Evolutionary conservation across 2,113 vertebrate genomes (phyloP), one percentile per base, ranked within the genome.

Genomic region (Sprattus sprattus): DNA sequence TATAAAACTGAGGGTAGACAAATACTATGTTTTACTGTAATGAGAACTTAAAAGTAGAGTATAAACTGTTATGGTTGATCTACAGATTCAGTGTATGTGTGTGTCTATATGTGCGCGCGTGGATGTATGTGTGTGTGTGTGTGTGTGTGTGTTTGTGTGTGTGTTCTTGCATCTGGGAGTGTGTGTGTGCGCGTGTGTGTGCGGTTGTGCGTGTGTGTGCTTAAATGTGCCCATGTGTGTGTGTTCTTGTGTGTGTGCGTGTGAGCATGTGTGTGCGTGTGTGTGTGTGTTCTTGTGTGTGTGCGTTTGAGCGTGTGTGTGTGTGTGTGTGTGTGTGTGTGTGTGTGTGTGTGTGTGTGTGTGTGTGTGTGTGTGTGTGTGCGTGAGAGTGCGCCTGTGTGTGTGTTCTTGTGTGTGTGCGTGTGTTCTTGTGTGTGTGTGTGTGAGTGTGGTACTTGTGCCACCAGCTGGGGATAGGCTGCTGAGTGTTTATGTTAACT

Each of bases 401-500:
- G n/a, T n/a, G 50, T 16, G 10, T 52, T 50, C 13, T 11, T 52
- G 50, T 45, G 84, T 89, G 64, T 87, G 3, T 60, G 25, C 80
- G 87, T 85, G 83, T 60, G 83, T 84, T 82, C 83, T 67, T 84
- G 46, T 75, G 82, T 45, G 60, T 84, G 85, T 45, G 85, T 83
- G 44, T 50, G 88, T 45, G 49, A 10, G 44, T 84, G 52, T 52
- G 60, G 50, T 71, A 75, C 52, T 45, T 54, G 82, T 15, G 85
- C 91, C 90, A 93, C 90, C 94, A 93, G 92, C 92, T 93, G 90
- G 52, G 91, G 90, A 89, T 81, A 88, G 85, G 86, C 86, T 88
- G 91, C 87, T 75, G 93, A 93, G 87, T 95, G 92, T 95, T 94
- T 92, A 94, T 92, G 91, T 93, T 94, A 93, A 93, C 90, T 92